Evolutionary conservation across 2,888 invertebrate genomes (phyloP).

Genomic region (Drosophila neotestacea): DNA sequence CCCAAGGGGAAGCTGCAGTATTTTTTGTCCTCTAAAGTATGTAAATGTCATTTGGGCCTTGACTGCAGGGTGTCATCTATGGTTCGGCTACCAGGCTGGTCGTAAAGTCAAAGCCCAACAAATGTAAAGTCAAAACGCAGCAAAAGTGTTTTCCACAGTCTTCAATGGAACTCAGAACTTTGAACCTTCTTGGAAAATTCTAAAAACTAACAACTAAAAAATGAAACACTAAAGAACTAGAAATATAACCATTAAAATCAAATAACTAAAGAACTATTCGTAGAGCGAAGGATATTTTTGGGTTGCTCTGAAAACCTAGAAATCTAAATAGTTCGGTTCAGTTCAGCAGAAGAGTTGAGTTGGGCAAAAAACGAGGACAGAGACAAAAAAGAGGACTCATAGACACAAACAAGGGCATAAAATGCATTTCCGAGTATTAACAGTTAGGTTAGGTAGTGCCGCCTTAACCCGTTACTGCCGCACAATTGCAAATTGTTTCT

Average conservation of each 20-base stretch:
- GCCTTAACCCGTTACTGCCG: slow-evolving; percentile 63
- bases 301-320: slow-evolving; percentile 77
- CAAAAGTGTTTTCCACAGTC: slow-evolving; percentile 34
- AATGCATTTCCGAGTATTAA: slow-evolving; percentile 69
- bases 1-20: slow-evolving; percentile 17
- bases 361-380: slow-evolving; percentile 28
- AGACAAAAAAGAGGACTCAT: slow-evolving; percentile 19
- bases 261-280: slow-evolving; percentile 23
- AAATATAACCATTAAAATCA: slow-evolving; percentile 19
- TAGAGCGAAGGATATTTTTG: slow-evolving; percentile 16
- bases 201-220: slow-evolving; percentile 28
- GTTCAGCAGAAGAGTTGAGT: slow-evolving; percentile 53
- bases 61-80: slow-evolving; percentile 24
- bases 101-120: slow-evolving; percentile 72
- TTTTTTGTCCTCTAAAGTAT: neutral
- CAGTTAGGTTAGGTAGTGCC: slow-evolving; percentile 50
- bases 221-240: neutral
- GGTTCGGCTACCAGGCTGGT: slow-evolving; percentile 23
- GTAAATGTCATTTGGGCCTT: slow-evolving; percentile 35
- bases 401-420: slow-evolving; percentile 42
- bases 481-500: slow-evolving; percentile 73
- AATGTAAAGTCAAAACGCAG: slow-evolving; percentile 76
- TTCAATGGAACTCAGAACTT: slow-evolving; percentile 52
- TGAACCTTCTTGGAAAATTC: slow-evolving; percentile 54
- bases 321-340: slow-evolving; percentile 71